Conservation (phyloP, 2,888 invertebrate species). For the Sialis lutaria region DNA sequence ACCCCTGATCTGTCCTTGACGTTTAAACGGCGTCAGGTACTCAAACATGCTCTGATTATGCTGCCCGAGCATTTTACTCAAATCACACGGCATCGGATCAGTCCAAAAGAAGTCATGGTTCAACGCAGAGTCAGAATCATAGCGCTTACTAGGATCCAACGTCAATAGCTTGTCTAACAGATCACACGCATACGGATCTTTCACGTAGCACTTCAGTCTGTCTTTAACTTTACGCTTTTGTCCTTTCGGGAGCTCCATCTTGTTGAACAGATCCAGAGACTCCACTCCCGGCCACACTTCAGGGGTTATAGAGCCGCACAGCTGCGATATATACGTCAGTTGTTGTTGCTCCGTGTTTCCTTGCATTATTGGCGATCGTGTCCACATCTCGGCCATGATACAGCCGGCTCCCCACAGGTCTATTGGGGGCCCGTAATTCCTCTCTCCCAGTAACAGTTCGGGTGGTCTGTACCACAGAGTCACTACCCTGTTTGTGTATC, state of each 20-base stretch:
- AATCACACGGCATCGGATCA: conserved; percentile 87
- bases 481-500: conserved; percentile 96
- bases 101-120: conserved; percentile 99
- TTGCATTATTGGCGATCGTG: conserved; percentile 83
- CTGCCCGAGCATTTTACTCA: conserved; percentile 81
- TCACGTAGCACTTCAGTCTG: conserved; percentile 72
- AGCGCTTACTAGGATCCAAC: conserved; percentile 76
- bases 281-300: conserved; percentile 92
- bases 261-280: conserved; percentile 68
- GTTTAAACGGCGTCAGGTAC: conserved; percentile 61
- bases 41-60: conserved; percentile 91
- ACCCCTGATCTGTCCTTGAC: conserved; percentile 48
- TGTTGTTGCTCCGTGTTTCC: conserved; percentile 96
- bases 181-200: conserved; percentile 84
- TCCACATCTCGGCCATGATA: conserved; percentile 99
- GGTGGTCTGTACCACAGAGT: conserved; percentile 87
- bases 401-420: conserved; percentile 98
- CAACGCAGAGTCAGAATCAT: conserved; percentile 80
- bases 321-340: conserved; percentile 79
- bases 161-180: conserved; percentile 80
- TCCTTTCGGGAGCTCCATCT: conserved; percentile 72
- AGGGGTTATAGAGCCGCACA: conserved; percentile 90
- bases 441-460: conserved; percentile 55
- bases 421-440: conserved; percentile 93
- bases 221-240: conserved; percentile 77